A percentile compares a stretch with the other conserved stretches of the same genome.
These are phyloP conservation scores for Craniophora ligustri DNA, from an alignment of 2,888 invertebrate species.

Conservation along the genomic window DNA sequence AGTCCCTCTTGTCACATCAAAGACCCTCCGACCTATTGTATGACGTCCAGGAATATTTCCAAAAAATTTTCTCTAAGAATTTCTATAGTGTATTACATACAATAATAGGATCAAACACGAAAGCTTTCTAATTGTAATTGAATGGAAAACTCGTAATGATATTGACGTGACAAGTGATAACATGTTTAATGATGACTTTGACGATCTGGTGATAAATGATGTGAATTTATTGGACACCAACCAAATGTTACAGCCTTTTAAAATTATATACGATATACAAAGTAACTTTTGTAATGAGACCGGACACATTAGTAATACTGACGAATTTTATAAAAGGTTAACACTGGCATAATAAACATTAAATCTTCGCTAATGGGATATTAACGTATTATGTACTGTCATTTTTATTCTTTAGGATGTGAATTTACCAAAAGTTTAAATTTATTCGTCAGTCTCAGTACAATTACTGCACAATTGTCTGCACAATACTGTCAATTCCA, in stretches of 20 bases:
- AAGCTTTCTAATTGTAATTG: constrained; percentile 57
- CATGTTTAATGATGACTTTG: constrained; percentile 53
- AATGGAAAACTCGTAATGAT: constrained; percentile 53
- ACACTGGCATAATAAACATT: constrained; percentile 42
- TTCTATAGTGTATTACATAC: constrained; percentile 45
- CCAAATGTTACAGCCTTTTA: constrained; percentile 40
- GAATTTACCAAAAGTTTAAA: constrained; percentile 14
- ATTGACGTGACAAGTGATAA: constrained; percentile 54
- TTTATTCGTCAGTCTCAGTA: neutral
- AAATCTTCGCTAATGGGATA: constrained; percentile 47
- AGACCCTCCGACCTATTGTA: constrained; percentile 76
- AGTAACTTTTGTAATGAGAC: constrained; percentile 41
- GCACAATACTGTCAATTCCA: constrained; percentile 5
- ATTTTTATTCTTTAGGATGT: constrained; percentile 45
- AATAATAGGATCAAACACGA: constrained; percentile 60
- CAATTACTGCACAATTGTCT: constrained; percentile 13
- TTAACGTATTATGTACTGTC: constrained; percentile 50
- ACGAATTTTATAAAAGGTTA: constrained; percentile 44
- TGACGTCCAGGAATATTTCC: constrained; percentile 76
- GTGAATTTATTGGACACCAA: constrained; percentile 44
- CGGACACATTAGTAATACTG: constrained; percentile 38
- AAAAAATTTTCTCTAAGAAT: constrained; percentile 70
- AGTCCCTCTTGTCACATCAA: constrained; percentile 85
- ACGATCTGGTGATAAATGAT: constrained; percentile 52
- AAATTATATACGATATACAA: constrained; percentile 43